These are phyloP conservation scores for Bombus superbus DNA, from an alignment of 1,140 invertebrate species.

Conservation along the genomic window DNA sequence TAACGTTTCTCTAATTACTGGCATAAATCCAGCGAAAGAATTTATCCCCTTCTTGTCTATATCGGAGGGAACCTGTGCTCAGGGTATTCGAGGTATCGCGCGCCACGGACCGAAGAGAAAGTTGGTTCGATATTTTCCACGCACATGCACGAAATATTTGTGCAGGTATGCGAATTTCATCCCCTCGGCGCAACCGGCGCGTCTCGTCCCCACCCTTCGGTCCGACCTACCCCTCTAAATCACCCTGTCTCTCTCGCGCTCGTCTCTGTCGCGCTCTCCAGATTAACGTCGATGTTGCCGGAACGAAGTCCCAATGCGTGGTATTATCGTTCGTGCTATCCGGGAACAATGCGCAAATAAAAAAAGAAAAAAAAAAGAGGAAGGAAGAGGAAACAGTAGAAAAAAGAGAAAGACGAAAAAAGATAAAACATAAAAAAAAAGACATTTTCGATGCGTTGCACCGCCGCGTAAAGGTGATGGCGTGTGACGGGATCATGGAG, in stretches of 20 bases:
- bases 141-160: constrained; percentile 60
- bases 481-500: constrained; percentile 30
- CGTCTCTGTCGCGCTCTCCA: constrained; percentile 43
- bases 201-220: no score
- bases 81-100: constrained; percentile 34
- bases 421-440: background rate
- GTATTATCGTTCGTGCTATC: constrained; percentile 61
- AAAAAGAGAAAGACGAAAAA: background rate
- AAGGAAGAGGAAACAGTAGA: background rate
- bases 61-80: background rate
- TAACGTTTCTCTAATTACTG: constrained; percentile 50
- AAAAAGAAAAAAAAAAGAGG: background rate
- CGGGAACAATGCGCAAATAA: constrained; percentile 48
- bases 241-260: constrained; percentile 6
- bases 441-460: background rate
- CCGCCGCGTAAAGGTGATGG: constrained; percentile 28
- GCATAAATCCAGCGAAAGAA: constrained; percentile 65
- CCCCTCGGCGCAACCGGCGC: constrained; percentile 22
- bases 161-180: constrained; percentile 61
- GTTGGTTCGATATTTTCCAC: constrained; percentile 62
- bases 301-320: constrained; percentile 47
- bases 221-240: background rate
- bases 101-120: constrained; percentile 36
- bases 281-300: constrained; percentile 58
- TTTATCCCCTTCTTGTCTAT: constrained; percentile 38